Conservation (phyloP, 2,797 vertebrate species). For the Girardinus metallicus region DNA sequence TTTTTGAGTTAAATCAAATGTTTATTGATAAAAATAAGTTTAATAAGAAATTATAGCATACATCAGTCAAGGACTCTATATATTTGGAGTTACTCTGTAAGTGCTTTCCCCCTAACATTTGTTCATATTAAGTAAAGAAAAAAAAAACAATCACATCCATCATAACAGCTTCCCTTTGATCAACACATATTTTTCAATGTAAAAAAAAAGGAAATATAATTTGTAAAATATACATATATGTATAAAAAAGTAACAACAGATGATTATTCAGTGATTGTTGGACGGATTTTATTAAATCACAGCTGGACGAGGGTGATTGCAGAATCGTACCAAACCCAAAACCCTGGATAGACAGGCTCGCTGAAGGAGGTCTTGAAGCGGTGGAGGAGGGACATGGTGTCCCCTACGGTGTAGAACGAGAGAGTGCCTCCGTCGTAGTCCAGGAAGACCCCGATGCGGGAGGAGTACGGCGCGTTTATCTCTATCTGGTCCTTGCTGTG, state of each 20-base stretch:
- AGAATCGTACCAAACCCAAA: constrained; percentile 87
- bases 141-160: constrained; percentile 33
- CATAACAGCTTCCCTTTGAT: constrained; percentile 21
- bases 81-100: constrained; percentile 16
- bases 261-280: constrained; percentile 24
- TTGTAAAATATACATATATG: neutral
- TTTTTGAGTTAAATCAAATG: constrained; percentile 20
- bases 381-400: constrained; percentile 85
- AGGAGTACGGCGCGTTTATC: constrained; percentile 78
- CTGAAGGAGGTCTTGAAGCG: constrained; percentile 82
- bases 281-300: constrained; percentile 37
- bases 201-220: constrained; percentile 9
- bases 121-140: constrained; percentile 36
- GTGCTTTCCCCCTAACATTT: constrained; percentile 27
- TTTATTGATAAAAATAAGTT: constrained; percentile 62
- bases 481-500: constrained; percentile 84
- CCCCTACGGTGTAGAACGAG: constrained; percentile 81
- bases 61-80: constrained; percentile 31
- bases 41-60: neutral
- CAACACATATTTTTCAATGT: neutral
- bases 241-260: constrained; percentile 1
- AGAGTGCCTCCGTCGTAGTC: constrained; percentile 81
- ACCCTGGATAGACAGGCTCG: constrained; percentile 84
- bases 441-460: constrained; percentile 85
- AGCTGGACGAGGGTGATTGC: constrained; percentile 77